Conservation (phyloP, 2,888 invertebrate species). For the Aporophyla nigra region DNA sequence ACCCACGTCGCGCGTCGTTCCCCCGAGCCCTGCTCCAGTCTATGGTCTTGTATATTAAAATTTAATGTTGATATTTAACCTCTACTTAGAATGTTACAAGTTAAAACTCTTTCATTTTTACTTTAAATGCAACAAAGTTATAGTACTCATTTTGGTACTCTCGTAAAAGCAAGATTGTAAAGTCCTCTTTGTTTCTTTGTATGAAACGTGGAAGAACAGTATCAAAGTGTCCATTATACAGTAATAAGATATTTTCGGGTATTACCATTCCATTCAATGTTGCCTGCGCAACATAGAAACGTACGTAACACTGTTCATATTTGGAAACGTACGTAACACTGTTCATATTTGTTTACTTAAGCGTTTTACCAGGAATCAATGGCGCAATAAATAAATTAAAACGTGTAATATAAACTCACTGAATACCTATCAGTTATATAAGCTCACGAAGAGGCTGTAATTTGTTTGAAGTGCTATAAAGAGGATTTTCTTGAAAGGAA, state of each 20-base stretch:
- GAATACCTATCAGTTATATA: slow-evolving; percentile 74
- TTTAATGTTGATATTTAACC: slow-evolving; percentile 32
- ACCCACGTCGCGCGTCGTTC: slow-evolving; percentile 7
- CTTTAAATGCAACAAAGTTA: slow-evolving; percentile 37
- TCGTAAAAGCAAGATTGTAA: slow-evolving; percentile 43
- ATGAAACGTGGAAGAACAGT: slow-evolving; percentile 35
- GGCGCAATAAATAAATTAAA: slow-evolving; percentile 69
- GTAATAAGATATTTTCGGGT: slow-evolving; percentile 29
- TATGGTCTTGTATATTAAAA: slow-evolving; percentile 48
- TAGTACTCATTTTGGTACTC: slow-evolving; percentile 32
- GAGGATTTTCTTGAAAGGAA: slow-evolving; percentile 83
- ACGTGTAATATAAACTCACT: slow-evolving; percentile 71
- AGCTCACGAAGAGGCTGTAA: slow-evolving; percentile 78
- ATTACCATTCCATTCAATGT: slow-evolving; percentile 46
- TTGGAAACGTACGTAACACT: slow-evolving; percentile 19
- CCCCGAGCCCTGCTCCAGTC: slow-evolving; percentile 18
- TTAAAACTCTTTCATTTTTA: slow-evolving; percentile 23
- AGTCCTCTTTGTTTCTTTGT: slow-evolving; percentile 47
- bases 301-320: slow-evolving; percentile 31
- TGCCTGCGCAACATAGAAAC: slow-evolving; percentile 20
- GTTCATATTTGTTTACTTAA: slow-evolving; percentile 39
- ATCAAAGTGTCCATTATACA: slow-evolving; percentile 31
- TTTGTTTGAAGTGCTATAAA: slow-evolving; percentile 86
- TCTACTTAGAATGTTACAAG: slow-evolving; percentile 30
- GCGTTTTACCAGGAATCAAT: slow-evolving; percentile 52